Evolutionary conservation across 2,797 vertebrate species (phyloP).

Genomic region (Manis javanica): DNA sequence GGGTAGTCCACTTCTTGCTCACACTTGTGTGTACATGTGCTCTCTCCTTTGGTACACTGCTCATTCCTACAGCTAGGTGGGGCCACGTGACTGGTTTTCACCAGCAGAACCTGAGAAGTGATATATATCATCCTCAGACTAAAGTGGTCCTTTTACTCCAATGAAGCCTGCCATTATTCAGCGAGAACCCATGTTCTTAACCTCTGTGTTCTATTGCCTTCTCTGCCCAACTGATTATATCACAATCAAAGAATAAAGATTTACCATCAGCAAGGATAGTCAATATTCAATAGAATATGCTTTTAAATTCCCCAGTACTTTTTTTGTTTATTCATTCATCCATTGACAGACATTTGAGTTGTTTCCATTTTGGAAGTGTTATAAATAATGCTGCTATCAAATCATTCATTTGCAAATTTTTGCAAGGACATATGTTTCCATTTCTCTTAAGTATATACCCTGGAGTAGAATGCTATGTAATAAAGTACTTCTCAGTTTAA

Average conservation of each 20-base stretch:
- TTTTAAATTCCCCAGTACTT: neutral
- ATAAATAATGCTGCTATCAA: neutral
- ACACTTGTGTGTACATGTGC: neutral
- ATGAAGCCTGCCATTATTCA: neutral
- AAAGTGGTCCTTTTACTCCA: neutral
- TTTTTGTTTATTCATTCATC: conserved; percentile 12
- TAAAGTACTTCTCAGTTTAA: neutral
- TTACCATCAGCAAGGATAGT: neutral
- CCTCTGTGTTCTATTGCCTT: neutral
- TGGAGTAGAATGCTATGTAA: neutral
- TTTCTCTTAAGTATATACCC: neutral
- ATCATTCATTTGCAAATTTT: neutral
- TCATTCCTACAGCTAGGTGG: neutral
- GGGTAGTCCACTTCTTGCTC: neutral
- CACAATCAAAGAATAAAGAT: neutral
- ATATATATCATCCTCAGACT: neutral
- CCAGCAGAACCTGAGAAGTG: neutral
- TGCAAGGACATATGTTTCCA: neutral
- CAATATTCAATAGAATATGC: neutral
- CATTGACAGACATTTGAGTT: neutral
- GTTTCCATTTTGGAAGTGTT: neutral
- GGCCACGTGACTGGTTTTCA: neutral
- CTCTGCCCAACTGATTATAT: neutral
- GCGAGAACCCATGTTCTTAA: neutral
- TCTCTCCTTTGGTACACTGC: neutral